Evolutionary conservation across 1,140 invertebrate species (phyloP).

Genomic region (Lordiphosa clarofinis): DNA sequence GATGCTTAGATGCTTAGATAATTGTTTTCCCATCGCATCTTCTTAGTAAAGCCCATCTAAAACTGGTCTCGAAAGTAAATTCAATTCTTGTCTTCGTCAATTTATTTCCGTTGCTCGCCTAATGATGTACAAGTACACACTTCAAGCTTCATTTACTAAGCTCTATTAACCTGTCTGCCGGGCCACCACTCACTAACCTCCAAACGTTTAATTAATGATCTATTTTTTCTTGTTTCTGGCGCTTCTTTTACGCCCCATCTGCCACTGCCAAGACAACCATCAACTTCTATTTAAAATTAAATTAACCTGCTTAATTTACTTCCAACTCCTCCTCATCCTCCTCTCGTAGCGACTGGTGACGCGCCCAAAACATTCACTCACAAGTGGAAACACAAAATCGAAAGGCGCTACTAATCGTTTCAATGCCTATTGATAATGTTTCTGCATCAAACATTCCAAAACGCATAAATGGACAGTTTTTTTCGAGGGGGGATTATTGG

Average conservation of each 20-base stretch:
- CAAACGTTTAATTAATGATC: constrained; percentile 69
- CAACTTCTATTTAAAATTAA: constrained; percentile 76
- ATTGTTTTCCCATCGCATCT: too few species aligned
- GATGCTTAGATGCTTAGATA: too few species aligned
- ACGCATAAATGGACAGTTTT: constrained; percentile 69
- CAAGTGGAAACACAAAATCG: constrained; percentile 46
- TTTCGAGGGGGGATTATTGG: constrained; percentile 28
- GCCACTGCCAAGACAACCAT: constrained; percentile 47
- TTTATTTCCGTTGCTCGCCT: constrained; percentile 26
- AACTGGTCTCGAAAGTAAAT: constrained; percentile 34
- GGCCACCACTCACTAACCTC: constrained; percentile 63
- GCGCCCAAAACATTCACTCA: constrained; percentile 72
- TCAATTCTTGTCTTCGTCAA: constrained; percentile 44
- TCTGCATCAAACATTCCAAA: constrained; percentile 31
- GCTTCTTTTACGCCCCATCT: constrained; percentile 70
- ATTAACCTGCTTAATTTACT: constrained; percentile 75
- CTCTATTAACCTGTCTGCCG: constrained; percentile 49
- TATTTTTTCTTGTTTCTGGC: constrained; percentile 33
- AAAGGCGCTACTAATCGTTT: constrained; percentile 74
- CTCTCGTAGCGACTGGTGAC: constrained; percentile 25
- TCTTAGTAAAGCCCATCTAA: constrained; percentile 31
- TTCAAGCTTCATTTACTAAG: constrained; percentile 30
- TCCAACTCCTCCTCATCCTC: constrained; percentile 23
- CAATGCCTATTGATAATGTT: constrained; percentile 59
- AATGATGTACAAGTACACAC: constrained; percentile 50